Conservation (phyloP, 2,113 vertebrate genomes). For the Ochotona curzoniae region DNA sequence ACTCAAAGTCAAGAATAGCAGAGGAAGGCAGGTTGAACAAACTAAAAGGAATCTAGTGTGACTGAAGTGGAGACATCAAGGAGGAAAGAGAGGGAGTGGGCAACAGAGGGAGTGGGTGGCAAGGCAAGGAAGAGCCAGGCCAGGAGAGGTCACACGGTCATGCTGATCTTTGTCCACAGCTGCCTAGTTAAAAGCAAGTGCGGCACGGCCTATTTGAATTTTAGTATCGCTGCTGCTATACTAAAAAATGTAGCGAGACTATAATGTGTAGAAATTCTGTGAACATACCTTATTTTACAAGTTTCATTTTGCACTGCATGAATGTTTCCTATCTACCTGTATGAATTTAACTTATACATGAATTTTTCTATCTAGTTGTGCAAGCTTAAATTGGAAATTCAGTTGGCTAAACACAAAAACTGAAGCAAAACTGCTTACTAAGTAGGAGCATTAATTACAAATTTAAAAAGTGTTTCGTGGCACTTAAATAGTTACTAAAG, state of each 20-base stretch:
- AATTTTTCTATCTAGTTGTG: slow-evolving; percentile 10
- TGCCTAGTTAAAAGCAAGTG: background rate
- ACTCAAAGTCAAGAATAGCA: background rate
- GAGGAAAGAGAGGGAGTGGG: background rate
- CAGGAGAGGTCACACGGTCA: background rate
- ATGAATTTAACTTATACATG: background rate
- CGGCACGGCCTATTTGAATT: background rate
- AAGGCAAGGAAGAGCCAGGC: background rate
- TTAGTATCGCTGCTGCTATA: background rate
- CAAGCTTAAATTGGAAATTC: background rate
- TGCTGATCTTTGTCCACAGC: background rate
- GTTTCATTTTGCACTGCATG: background rate
- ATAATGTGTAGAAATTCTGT: background rate
- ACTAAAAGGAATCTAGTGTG: background rate
- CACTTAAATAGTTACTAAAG: too few relatives aligned
- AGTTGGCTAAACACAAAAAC: slow-evolving; percentile 32
- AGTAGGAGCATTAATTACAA: background rate
- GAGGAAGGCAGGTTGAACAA: background rate
- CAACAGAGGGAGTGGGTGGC: background rate
- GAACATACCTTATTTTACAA: background rate
- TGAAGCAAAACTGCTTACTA: slow-evolving; percentile 10
- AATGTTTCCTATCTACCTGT: slow-evolving; percentile 27
- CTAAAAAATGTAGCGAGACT: background rate
- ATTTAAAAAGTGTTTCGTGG: background rate
- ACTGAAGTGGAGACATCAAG: background rate